Percentiles rank a stretch among this genome's conserved stretches.
Evolutionary conservation across 2,113 vertebrate genomes (phyloP).

Genomic region (Ochotona curzoniae): DNA sequence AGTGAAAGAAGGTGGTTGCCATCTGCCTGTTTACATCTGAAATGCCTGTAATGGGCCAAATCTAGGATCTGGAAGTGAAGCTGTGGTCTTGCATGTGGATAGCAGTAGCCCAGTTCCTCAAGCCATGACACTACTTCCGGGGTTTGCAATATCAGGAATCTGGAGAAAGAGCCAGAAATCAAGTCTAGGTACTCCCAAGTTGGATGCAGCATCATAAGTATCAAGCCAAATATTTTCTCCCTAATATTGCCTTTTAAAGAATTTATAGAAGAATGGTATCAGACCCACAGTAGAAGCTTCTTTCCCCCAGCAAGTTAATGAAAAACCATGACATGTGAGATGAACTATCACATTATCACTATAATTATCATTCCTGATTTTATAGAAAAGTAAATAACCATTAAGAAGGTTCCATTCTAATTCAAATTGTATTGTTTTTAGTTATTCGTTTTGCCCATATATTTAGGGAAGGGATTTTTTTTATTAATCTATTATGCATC

Average conservation of each 20-base stretch:
- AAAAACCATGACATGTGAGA: background rate
- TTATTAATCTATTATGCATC: background rate
- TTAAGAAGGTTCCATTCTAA: background rate
- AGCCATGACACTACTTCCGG: no score
- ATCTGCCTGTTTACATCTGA: no score
- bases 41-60: no score
- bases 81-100: no score
- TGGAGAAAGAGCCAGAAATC: no score
- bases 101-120: no score
- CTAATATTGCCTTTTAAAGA: background rate
- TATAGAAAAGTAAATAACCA: conserved; percentile 52
- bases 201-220: no score
- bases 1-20: no score
- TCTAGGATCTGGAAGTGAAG: no score
- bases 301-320: background rate
- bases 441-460: background rate
- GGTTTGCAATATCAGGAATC: no score
- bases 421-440: background rate
- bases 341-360: background rate
- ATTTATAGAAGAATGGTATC: background rate
- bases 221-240: no score
- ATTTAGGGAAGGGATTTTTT: background rate
- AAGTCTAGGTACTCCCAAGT: no score
- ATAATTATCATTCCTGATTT: background rate
- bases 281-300: background rate